phyloP scores from a whole-genome alignment of 2,113 vertebrate species.

The Danionella cerebrum region DNA sequence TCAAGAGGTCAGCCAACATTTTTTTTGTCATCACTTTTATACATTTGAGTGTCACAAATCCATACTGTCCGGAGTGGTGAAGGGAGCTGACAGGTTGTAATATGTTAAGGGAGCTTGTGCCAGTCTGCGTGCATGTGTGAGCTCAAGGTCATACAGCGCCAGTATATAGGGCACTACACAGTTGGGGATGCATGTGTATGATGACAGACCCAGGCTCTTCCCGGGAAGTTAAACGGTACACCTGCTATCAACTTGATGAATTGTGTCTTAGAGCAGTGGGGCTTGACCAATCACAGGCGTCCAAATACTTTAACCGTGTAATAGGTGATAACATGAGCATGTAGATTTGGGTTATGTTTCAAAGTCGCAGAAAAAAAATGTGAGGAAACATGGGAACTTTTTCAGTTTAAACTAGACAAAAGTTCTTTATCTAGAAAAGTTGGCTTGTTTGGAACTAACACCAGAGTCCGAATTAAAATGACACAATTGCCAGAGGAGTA shows the following conservation, averaged over 20 bases:
- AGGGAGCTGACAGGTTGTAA: conserved; percentile 20
- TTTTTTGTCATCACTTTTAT: background rate
- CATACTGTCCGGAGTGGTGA: background rate
- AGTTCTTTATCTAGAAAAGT: conserved; percentile 4
- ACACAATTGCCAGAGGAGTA: conserved; percentile 31
- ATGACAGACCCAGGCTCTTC: conserved; percentile 6
- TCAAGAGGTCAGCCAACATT: background rate
- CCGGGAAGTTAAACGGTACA: conserved; percentile 26
- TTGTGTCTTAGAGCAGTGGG: conserved; percentile 12
- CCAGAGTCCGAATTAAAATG: conserved; percentile 30
- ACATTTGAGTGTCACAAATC: background rate
- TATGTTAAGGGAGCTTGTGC: conserved; percentile 22
- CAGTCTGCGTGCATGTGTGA: background rate
- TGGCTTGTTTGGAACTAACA: conserved; percentile 1
- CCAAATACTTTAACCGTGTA: background rate
- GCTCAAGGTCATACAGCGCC: conserved; percentile 16
- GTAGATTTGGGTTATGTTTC: background rate
- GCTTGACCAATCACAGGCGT: background rate
- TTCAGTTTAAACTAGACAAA: background rate
- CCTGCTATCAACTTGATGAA: conserved; percentile 33
- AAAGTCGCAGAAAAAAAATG: background rate
- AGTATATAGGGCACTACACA: conserved; percentile 22
- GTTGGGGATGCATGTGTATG: conserved; percentile 6
- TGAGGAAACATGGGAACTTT: background rate
- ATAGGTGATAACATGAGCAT: background rate